A percentile compares a stretch with the other conserved stretches of the same genome.
Conservation (phyloP, 2,888 invertebrate species). For the Stomorhina lunata region DNA sequence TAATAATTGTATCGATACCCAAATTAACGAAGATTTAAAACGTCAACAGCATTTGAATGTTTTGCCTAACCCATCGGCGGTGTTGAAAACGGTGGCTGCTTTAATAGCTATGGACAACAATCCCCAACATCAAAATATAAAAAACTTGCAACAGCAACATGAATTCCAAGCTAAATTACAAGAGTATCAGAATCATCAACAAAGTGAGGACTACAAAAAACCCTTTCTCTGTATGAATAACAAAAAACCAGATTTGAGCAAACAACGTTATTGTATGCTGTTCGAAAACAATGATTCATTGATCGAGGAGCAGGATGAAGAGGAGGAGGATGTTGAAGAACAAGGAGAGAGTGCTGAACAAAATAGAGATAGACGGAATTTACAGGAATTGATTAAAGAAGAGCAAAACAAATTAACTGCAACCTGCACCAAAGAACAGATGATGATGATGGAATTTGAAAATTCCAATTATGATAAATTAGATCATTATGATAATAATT, state of each 20-base stretch:
- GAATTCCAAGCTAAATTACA: constrained; percentile 75
- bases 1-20: constrained; percentile 38
- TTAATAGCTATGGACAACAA: constrained; percentile 78
- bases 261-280: constrained; percentile 35
- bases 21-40: constrained; percentile 12
- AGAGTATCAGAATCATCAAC: constrained; percentile 77
- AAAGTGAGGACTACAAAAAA: constrained; percentile 55
- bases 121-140: constrained; percentile 80
- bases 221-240: constrained; percentile 1
- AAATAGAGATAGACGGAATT: background rate
- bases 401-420: constrained; percentile 75
- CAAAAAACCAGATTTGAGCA: constrained; percentile 28
- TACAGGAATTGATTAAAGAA: constrained; percentile 45
- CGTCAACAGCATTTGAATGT: constrained; percentile 42
- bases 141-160: constrained; percentile 75
- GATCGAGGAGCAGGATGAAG: constrained; percentile 37
- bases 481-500: constrained; percentile 54
- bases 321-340: constrained; percentile 26
- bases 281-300: constrained; percentile 25
- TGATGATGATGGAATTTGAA: constrained; percentile 70
- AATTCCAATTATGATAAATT: constrained; percentile 65
- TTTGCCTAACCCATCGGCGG: constrained; percentile 76
- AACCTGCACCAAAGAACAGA: constrained; percentile 79
- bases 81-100: constrained; percentile 77
- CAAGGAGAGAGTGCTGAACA: constrained; percentile 6